Base-by-base conservation (phyloP, 2,113 vertebrate species). In the Vulpes ferrilata region DNA sequence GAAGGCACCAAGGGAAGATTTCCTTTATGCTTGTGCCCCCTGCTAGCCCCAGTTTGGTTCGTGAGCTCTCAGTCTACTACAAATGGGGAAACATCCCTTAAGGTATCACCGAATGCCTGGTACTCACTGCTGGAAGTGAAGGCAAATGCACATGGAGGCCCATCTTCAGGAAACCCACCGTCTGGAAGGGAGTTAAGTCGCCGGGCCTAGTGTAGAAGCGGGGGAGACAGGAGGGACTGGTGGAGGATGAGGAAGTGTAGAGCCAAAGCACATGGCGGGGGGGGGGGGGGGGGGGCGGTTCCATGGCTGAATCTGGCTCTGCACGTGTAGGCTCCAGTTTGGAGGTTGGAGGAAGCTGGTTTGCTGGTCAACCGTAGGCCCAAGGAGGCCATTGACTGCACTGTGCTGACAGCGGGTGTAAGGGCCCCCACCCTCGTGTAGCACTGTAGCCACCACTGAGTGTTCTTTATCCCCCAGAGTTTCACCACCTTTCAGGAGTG, bases 381-480 rank as follows among this genome's bases (percentile, higher is more conserved):
- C 17, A 35, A 48, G 51, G 71, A 0, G 64, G 53, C 53, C 55
- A 38, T 1, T 38, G 51, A 7, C 25, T 11, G 12, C 2, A 1
- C 27, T n/a, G 4, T 2, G 32, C n/a, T 32, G 67, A 87, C 7
- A 2, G 1, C 16, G 23, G 62, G 30, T 43, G 2, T 8, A 17
- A 13, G 4, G 11, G 30, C 8, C 35, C 62, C 16, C 2, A 6
- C 19, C 17, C 53, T n/a, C 6, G 10, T 1, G 19, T 0, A 43
- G 57, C 38, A 6, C 19, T 1, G 0, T 0, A 1, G 74, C 27
- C 11, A 10, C 43, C 23, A 16, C 53, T 0, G 1, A 2, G 25
- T 7, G 20, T 15, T 19, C 27, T 19, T n/a, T 10, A 51, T 3
- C 0, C 13, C 0, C 13, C 4, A 1, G 64, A 62, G 25, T 38